phyloP scores from a whole-genome alignment of 2,888 invertebrate species.

The Sarcophaga subvicina region DNA sequence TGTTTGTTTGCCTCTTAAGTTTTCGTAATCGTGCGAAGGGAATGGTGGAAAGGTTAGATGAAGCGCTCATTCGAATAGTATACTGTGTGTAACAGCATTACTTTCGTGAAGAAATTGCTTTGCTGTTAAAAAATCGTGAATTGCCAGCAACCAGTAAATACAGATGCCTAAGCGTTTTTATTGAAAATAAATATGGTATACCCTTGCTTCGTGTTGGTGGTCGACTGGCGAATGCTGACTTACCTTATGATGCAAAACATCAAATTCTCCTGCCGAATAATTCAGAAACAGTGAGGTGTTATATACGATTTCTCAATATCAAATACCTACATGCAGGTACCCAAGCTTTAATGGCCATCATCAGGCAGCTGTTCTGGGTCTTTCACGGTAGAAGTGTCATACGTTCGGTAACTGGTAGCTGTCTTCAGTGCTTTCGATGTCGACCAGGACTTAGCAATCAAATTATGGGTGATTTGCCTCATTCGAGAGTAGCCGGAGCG shows the following conservation, averaged over 20 bases:
- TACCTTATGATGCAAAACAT: conserved; percentile 44
- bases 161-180: conserved; percentile 25
- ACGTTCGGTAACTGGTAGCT: conserved; percentile 1
- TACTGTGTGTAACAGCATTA: conserved; percentile 33
- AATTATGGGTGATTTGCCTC: conserved; percentile 59
- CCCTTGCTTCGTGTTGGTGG: conserved; percentile 47
- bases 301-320: conserved; percentile 30
- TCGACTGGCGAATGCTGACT: conserved; percentile 30
- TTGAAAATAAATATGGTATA: conserved; percentile 27
- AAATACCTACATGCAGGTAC: conserved; percentile 41
- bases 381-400: conserved; percentile 40
- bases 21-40: background rate
- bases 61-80: conserved; percentile 21
- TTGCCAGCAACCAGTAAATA: background rate
- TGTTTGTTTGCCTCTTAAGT: background rate
- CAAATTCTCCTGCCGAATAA: conserved; percentile 34
- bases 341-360: conserved; percentile 49
- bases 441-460: conserved; percentile 50
- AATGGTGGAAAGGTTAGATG: background rate
- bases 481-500: conserved; percentile 43
- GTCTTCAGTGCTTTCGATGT: conserved; percentile 56
- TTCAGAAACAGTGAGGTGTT: conserved; percentile 15
- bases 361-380: conserved; percentile 60
- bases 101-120: background rate
- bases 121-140: background rate